A percentile compares a stretch with the other conserved stretches of the same genome.
These are phyloP conservation scores for Oceanites oceanicus DNA, from an alignment of 2,113 vertebrate species.

Conservation along the genomic window DNA sequence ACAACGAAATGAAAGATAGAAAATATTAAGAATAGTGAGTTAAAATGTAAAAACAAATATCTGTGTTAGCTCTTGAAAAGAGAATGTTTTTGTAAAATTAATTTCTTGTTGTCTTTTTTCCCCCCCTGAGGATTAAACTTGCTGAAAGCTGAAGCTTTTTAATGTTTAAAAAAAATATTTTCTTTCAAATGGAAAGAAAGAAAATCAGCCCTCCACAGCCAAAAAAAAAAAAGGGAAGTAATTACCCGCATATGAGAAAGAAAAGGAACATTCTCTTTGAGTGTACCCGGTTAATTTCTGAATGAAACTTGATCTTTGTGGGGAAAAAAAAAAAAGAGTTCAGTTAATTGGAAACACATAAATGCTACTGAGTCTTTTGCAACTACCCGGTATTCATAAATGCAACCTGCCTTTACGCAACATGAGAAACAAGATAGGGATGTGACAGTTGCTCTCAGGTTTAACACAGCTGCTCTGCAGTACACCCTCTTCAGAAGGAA, in stretches of 20 bases:
- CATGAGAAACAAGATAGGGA: neutral
- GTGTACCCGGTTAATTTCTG: neutral
- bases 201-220: neutral
- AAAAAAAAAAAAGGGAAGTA: neutral
- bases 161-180: neutral
- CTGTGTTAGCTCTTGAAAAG: neutral
- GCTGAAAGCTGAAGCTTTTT: neutral
- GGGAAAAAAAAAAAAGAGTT: neutral
- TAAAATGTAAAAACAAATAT: neutral
- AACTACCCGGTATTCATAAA: neutral
- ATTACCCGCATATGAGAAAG: neutral
- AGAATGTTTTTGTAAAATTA: neutral
- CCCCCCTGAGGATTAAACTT: neutral
- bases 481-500: neutral
- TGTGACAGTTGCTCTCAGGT: neutral
- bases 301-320: neutral
- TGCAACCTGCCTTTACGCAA: neutral
- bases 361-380: neutral
- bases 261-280: neutral
- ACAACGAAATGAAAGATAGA: neutral
- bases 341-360: neutral
- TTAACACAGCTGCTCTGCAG: neutral
- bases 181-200: neutral
- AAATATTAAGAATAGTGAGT: neutral
- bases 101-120: neutral